Conservation (phyloP, 2,888 invertebrate species). For the Pseudolycoriella hygida region DNA sequence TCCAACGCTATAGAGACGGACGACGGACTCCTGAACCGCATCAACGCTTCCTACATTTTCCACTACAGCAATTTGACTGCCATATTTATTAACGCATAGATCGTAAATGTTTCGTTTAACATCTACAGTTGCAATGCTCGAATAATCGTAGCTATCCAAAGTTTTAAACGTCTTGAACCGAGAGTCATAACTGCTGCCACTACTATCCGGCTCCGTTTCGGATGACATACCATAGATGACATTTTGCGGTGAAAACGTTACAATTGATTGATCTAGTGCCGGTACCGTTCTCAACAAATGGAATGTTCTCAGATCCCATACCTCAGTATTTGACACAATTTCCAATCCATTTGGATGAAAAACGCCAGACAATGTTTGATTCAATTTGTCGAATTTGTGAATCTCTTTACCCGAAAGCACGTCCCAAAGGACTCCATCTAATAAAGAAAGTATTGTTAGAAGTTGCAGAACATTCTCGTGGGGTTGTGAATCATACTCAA, state of each 20-base stretch:
- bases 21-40: slow-evolving; percentile 73
- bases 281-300: slow-evolving; percentile 88
- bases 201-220: slow-evolving; percentile 54
- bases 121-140: slow-evolving; percentile 85
- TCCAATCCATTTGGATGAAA: slow-evolving; percentile 94
- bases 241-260: slow-evolving; percentile 72
- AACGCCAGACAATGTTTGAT: slow-evolving; percentile 84
- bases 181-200: slow-evolving; percentile 31
- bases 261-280: slow-evolving; percentile 72
- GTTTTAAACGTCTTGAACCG: slow-evolving; percentile 81
- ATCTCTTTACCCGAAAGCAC: slow-evolving; percentile 71
- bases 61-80: slow-evolving; percentile 77
- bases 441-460: background rate
- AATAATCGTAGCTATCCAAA: slow-evolving; percentile 84
- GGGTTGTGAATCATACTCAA: no score
- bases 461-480: no score
- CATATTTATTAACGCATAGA: slow-evolving; percentile 63
- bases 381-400: slow-evolving; percentile 95
- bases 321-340: slow-evolving; percentile 94
- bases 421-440: slow-evolving; percentile 91
- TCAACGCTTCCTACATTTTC: slow-evolving; percentile 77
- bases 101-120: slow-evolving; percentile 80
- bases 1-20: slow-evolving; percentile 86
- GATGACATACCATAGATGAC: slow-evolving; percentile 76
- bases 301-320: slow-evolving; percentile 94